These are phyloP conservation scores for Neopipo cinnamomea DNA, from an alignment of 2,113 vertebrate genomes.

Conservation along the genomic window DNA sequence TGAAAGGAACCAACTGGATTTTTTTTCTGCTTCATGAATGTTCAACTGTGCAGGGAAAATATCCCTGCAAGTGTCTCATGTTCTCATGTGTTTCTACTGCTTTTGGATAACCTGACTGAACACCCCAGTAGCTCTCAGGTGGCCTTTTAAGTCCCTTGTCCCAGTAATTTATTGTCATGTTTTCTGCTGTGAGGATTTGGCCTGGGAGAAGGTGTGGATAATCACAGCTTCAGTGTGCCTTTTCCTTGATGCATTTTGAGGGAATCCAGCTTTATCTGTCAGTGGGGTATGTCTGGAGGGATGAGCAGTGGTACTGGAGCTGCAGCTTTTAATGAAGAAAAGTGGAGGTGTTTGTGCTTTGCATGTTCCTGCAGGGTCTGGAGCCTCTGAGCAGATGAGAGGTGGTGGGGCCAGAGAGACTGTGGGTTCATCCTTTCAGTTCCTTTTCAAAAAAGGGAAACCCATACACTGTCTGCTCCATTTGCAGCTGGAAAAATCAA, in stretches of 20 bases:
- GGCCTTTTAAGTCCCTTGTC: background rate
- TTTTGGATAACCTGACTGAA: background rate
- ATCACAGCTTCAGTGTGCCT: background rate
- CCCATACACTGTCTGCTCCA: background rate
- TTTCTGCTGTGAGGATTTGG: background rate
- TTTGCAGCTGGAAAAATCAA: background rate
- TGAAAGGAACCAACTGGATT: background rate
- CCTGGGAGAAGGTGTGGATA: background rate
- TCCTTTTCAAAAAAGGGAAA: background rate
- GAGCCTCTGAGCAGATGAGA: background rate
- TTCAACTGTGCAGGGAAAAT: background rate
- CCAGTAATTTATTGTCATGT: background rate
- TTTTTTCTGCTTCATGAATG: background rate
- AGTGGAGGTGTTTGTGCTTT: background rate
- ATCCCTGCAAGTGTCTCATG: background rate
- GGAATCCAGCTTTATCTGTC: background rate
- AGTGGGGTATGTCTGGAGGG: background rate
- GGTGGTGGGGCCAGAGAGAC: background rate
- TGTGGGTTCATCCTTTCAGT: background rate
- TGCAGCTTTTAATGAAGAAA: background rate
- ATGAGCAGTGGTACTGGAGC: background rate
- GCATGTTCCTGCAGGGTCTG: background rate
- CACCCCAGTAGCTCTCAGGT: background rate
- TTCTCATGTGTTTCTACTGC: background rate
- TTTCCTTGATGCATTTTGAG: background rate